Base-by-base conservation (phyloP, 1,140 invertebrate species). In the Neotoxoptera formosana region DNA sequence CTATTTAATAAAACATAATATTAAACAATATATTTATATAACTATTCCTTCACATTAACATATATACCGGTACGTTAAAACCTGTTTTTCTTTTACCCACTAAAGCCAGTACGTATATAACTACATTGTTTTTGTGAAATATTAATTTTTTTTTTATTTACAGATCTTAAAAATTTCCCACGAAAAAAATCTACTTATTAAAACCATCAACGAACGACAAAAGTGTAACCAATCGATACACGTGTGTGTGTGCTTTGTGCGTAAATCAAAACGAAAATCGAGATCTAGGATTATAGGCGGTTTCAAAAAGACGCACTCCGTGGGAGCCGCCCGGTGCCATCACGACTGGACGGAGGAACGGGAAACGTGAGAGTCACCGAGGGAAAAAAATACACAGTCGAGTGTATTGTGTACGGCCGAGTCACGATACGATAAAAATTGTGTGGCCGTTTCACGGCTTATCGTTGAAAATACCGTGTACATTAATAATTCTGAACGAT, bases 381-480 rank as follows among this genome's bases (percentile, higher is more conserved):
- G 53, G 7, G 23, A 53, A 89, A 90, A 90, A 47, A 60, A 90
- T 45, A 67, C 34, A 90, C 25, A 90, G 56, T 67, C 36, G 41
- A 17, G 56, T 90, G 23, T 41, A 67, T 90, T 90, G 53, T 60
- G 41, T 90, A 45, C 7, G 34, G 36, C 25, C 2, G 7, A 90
- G 56, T 90, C 89, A 90, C 56, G 56, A 67, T 60, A 90, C 89
- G 89, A 90, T 90, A 67, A 90, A 90, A 90, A 90, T 45, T 67
- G 36, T 90, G 89, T 30, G 14, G 53, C 53, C 7, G 53, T 90
- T 90, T 67, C 56, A 67, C 89, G 36, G 89, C 36, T 90, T 90
- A 90, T 60, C 89, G 56, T 90, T 60, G 1, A 90, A 90, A 90
- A 90, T 41, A 67, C 36, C 30, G 87, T 90, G 21, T 53, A 36